phyloP scores from a whole-genome alignment of 2,113 vertebrate genomes.

The Nannospalax galili region DNA sequence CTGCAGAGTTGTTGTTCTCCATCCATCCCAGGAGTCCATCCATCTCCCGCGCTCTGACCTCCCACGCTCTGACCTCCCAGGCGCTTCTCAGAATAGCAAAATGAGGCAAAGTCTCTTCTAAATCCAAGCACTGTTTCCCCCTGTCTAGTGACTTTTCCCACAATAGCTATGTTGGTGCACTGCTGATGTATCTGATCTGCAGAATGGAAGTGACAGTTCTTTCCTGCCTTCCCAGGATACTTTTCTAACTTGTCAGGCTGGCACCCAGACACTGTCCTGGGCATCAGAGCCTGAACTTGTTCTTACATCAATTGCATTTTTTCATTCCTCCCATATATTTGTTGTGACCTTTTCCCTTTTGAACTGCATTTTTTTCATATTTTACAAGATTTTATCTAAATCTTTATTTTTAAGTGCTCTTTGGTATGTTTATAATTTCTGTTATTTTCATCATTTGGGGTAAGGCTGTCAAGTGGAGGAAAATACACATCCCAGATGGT shows the following conservation, averaged over 20 bases:
- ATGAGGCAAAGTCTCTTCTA: neutral
- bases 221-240: conserved; percentile 20
- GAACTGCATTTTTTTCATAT: conserved; percentile 9
- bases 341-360: neutral
- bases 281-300: conserved; percentile 16
- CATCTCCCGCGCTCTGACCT: neutral
- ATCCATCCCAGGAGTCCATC: neutral
- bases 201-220: neutral
- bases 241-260: neutral
- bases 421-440: conserved; percentile 29
- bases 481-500: neutral
- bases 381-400: conserved; percentile 31
- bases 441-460: conserved; percentile 25
- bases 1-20: neutral
- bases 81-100: conserved; percentile 3
- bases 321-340: neutral
- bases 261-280: neutral
- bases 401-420: conserved; percentile 47
- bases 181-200: neutral
- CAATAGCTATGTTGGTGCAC: neutral
- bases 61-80: neutral
- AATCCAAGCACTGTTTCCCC: neutral
- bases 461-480: neutral
- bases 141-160: neutral
- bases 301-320: neutral